phyloP scores from a whole-genome alignment of 2,888 invertebrate species.

The Diaphora mendica region DNA sequence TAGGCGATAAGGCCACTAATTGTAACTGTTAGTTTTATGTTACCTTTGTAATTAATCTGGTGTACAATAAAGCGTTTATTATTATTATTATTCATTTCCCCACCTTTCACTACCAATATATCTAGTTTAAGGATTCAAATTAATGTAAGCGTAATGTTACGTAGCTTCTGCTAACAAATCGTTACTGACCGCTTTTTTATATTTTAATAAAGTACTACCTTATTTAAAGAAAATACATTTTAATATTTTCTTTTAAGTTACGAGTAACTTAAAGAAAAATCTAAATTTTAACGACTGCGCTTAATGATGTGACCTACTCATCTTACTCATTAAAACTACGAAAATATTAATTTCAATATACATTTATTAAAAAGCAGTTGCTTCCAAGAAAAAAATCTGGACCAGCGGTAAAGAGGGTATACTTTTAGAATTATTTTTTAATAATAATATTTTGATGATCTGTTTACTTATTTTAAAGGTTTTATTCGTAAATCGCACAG shows the following conservation, averaged over 20 bases:
- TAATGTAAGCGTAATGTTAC: not conserved
- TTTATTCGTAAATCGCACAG: not conserved
- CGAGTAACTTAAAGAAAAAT: constrained; percentile 12
- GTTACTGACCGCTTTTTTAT: not conserved
- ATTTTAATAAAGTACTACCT: not conserved
- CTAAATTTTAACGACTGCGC: constrained; percentile 32
- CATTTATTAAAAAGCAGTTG: constrained; percentile 5
- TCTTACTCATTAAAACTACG: constrained; percentile 45
- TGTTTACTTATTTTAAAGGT: not conserved
- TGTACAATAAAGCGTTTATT: no score
- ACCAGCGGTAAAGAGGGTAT: not conserved
- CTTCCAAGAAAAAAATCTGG: not conserved
- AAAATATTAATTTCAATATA: constrained; percentile 31
- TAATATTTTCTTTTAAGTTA: constrained; percentile 13
- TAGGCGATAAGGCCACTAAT: no score
- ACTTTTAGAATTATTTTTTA: not conserved
- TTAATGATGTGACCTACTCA: constrained; percentile 36
- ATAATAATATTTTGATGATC: not conserved
- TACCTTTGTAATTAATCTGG: no score
- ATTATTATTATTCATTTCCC: no score
- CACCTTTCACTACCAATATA: not conserved
- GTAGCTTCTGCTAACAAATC: not conserved
- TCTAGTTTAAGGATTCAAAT: not conserved
- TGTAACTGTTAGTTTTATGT: no score
- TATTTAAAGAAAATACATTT: not conserved